Conservation (phyloP, 2,113 vertebrate genomes). For the Cheirogaleus medius region DNA sequence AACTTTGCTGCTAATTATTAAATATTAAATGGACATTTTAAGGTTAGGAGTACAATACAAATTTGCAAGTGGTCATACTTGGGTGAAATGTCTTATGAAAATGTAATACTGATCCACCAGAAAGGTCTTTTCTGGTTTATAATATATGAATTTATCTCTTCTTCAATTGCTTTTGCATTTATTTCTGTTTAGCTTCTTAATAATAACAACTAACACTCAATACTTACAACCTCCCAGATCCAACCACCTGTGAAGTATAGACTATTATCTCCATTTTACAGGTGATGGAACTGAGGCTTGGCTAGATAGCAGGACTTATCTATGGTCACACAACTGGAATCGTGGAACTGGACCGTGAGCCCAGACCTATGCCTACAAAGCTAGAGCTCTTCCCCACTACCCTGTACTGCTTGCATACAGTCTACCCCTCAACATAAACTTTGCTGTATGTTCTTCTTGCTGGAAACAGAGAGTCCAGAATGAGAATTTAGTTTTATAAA, state of each 20-base stretch:
- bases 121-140: background rate
- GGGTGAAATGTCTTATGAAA: background rate
- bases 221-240: background rate
- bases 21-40: conserved; percentile 34
- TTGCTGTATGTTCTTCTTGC: background rate
- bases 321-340: background rate
- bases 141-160: background rate
- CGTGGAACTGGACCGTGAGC: background rate
- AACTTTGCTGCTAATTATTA: conserved; percentile 35
- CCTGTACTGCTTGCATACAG: background rate
- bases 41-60: background rate
- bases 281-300: background rate
- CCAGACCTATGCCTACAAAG: background rate
- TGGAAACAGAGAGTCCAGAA: background rate
- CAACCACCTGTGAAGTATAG: background rate
- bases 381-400: background rate
- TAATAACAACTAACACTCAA: background rate
- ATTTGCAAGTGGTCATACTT: background rate
- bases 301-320: background rate
- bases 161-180: background rate
- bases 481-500: background rate
- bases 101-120: background rate
- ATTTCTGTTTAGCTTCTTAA: background rate
- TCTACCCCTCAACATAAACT: no score
- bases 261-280: background rate